A percentile compares a stretch with the other conserved stretches of the same genome.
Evolutionary conservation across 2,888 invertebrate genomes (phyloP).

Genomic region (Patella pellucida): DNA sequence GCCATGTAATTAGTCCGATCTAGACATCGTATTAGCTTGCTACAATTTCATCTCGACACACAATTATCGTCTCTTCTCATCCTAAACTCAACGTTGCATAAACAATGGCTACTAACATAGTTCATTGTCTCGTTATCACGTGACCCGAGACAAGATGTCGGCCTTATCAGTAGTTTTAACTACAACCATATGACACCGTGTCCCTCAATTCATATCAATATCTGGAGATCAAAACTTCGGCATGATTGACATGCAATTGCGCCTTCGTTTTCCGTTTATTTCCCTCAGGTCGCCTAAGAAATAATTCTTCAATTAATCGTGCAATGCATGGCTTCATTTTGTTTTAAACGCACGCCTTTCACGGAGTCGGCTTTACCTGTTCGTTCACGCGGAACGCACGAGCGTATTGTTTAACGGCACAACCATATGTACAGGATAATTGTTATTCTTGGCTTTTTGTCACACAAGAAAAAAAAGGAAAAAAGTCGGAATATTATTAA

Average conservation of each 20-base stretch:
- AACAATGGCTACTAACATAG: neutral
- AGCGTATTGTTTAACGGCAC: too few relatives aligned
- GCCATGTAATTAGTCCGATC: too few relatives aligned
- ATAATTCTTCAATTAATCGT: slow-evolving; percentile 4
- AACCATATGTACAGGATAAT: neutral
- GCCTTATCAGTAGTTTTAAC: neutral
- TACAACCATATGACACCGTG: neutral
- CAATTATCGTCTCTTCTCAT: neutral
- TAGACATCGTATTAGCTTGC: too few relatives aligned
- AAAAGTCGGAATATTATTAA: too few relatives aligned
- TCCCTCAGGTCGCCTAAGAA: slow-evolving; percentile 1
- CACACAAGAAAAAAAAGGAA: too few relatives aligned
- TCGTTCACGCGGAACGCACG: too few relatives aligned
- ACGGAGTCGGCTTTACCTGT: neutral
- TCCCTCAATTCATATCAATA: slow-evolving; percentile 4
- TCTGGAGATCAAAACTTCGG: neutral
- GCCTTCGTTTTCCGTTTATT: neutral
- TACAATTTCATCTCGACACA: neutral
- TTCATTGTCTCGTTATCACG: slow-evolving; percentile 8
- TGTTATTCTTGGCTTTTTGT: slow-evolving; percentile 9
- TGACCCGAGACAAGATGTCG: neutral
- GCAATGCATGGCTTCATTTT: slow-evolving; percentile 5
- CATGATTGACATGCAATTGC: slow-evolving; percentile 6
- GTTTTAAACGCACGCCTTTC: slow-evolving; percentile 2
- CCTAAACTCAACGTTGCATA: slow-evolving; percentile 1